A percentile compares a stretch with the other conserved stretches of the same genome.
Evolutionary conservation across 1,140 invertebrate genomes (phyloP).

Genomic region (Trialeurodes vaporariorum): DNA sequence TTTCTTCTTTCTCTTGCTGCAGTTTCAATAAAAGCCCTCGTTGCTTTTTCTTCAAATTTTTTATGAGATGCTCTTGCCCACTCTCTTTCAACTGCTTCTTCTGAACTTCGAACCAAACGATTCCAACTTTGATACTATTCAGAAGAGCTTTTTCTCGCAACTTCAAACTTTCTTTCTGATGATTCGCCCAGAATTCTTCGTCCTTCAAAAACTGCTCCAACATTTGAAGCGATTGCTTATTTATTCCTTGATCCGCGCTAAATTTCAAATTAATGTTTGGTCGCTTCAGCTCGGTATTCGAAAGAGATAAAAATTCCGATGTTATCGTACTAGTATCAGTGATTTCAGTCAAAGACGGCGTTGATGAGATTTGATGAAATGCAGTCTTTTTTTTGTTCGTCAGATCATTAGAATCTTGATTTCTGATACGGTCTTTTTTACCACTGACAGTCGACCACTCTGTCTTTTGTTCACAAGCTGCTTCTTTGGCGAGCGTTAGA

Average conservation of each 20-base stretch:
- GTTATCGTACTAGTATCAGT: not conserved
- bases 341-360: not conserved
- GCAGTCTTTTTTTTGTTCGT: not conserved
- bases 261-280: not conserved
- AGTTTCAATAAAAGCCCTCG: conserved; percentile 38
- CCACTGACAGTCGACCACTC: too few species aligned
- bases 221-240: conserved; percentile 21
- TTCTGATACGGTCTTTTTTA: not conserved
- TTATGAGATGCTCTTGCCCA: conserved; percentile 38
- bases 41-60: conserved; percentile 43
- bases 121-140: conserved; percentile 42
- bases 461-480: not conserved
- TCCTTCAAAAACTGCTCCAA: conserved; percentile 38
- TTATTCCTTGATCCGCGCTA: not conserved
- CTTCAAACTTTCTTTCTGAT: conserved; percentile 40
- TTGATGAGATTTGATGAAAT: too few species aligned
- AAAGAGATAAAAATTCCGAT: not conserved
- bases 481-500: not conserved
- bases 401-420: not conserved
- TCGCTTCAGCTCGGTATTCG: not conserved
- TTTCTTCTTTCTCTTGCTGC: conserved; percentile 42
- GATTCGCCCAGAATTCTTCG: conserved; percentile 36
- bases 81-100: conserved; percentile 39
- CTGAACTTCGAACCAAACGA: conserved; percentile 42
- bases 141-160: conserved; percentile 42